These are phyloP conservation scores for Eupithecia exiguata DNA, from an alignment of 2,888 invertebrate species.

Conservation along the genomic window DNA sequence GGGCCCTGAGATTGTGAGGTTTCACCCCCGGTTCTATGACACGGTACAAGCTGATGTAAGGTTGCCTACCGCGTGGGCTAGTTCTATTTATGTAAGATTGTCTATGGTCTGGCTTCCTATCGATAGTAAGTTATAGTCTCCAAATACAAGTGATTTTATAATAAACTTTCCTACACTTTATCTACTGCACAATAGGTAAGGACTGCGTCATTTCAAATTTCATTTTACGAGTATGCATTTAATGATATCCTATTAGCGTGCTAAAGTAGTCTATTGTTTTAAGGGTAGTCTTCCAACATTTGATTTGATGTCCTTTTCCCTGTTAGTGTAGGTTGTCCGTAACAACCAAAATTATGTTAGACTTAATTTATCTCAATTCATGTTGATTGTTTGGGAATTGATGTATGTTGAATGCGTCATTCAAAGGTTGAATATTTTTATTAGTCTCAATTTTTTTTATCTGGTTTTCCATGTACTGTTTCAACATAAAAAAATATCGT, in stretches of 20 bases:
- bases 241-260: constrained; percentile 52
- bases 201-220: constrained; percentile 52
- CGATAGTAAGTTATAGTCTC: constrained; percentile 70
- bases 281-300: constrained; percentile 76
- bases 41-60: not conserved
- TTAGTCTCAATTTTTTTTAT: constrained; percentile 9
- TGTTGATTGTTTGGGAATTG: constrained; percentile 38
- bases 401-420: constrained; percentile 23
- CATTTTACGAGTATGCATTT: constrained; percentile 54
- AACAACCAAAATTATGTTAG: constrained; percentile 39
- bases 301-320: constrained; percentile 57
- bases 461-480: constrained; percentile 12
- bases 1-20: not conserved
- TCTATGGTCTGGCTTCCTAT: constrained; percentile 70
- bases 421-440: constrained; percentile 21
- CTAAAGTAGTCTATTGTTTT: constrained; percentile 54
- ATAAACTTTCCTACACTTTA: constrained; percentile 60
- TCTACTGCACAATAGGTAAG: constrained; percentile 65
- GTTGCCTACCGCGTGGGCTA: constrained; percentile 8
- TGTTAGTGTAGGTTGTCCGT: constrained; percentile 38
- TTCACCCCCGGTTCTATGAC: not conserved
- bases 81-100: constrained; percentile 60
- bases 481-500: not conserved
- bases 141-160: constrained; percentile 68
- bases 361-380: constrained; percentile 35